A percentile compares a stretch with the other conserved stretches of the same genome.
phyloP scores from a whole-genome alignment of 2,797 vertebrate species.

The Lagorchestes hirsutus region DNA sequence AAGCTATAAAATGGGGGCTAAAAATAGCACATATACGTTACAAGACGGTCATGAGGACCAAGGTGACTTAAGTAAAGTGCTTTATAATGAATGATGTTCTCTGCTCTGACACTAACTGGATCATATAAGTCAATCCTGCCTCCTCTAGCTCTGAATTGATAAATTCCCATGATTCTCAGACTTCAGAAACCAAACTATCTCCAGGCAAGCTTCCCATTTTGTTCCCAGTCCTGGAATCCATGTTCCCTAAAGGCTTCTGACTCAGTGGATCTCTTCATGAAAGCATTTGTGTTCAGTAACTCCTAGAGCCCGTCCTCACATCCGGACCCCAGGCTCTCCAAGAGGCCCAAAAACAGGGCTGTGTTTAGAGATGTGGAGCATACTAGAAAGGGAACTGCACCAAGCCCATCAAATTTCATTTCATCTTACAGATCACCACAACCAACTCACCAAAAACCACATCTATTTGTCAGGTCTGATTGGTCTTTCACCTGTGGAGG shows the following conservation, averaged over 20 bases:
- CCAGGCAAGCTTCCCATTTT: neutral
- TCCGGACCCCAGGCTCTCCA: neutral
- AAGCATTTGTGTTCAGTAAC: too few relatives aligned
- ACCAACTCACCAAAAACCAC: conserved; percentile 4
- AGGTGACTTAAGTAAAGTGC: neutral
- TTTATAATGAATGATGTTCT: neutral
- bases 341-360: neutral
- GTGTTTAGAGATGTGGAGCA: conserved; percentile 8
- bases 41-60: neutral
- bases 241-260: neutral
- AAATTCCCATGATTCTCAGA: neutral
- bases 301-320: neutral
- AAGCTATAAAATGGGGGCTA: neutral
- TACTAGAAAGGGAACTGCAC: neutral
- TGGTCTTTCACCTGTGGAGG: conserved; percentile 1
- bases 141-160: neutral
- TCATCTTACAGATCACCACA: neutral
- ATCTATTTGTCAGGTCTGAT: neutral
- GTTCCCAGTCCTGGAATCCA: neutral
- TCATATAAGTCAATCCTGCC: neutral
- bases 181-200: neutral
- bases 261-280: neutral
- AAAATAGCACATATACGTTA: neutral
- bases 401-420: conserved; percentile 15
- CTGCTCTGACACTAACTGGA: neutral